Evolutionary conservation across 2,888 invertebrate genomes (phyloP), one percentile per base, ranked within the genome.

Genomic region (Neoaliturus tenellus): DNA sequence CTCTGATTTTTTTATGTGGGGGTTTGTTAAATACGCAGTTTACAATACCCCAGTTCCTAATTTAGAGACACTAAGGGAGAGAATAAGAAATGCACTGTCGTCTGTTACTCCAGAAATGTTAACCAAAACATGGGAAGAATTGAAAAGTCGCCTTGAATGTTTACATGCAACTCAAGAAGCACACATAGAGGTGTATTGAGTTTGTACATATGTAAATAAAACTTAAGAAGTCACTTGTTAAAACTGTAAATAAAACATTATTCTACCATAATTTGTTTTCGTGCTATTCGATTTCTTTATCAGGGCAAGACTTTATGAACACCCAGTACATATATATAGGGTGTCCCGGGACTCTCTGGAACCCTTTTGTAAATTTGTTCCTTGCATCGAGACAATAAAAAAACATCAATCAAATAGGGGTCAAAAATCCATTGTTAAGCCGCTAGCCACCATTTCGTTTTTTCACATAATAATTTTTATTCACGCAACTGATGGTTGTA

Each of bases 1-100:
- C 81, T 10, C 31, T 35, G 28, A 81, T 81, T 81, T 39, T 39
- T 62, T 55, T 23, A 0, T 81, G 10, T 80, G 62, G 81, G 81
- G 28, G 2, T 62, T 35, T 31, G 35, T 62, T 6, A 81, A 81
- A 62, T 25, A 25, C 23, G 31, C 55, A 28, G 80, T 80, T 12
- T 80, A 80, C 25, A 17, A 6, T 28, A 31, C 23, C 25, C 25
- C 41, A 14, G 51, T 51, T 3, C 51, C 20, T 23, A 23, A 20
- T 51, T 51, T 20, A 2, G 51, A 51, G 23, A 51, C 23, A 23
- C 51, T 51, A 4, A 17, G 23, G 8, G 23, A 23, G 10, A 51
- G 51, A 51, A 51, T 51, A 23, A 51, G 20, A 51, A 51, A 51
- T 51, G 51, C 51, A 6, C 20, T 51, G 23, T 23, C 3, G 10